These are phyloP conservation scores for Intellagama lesueurii DNA, from an alignment of 2,797 vertebrate species.

Conservation along the genomic window DNA sequence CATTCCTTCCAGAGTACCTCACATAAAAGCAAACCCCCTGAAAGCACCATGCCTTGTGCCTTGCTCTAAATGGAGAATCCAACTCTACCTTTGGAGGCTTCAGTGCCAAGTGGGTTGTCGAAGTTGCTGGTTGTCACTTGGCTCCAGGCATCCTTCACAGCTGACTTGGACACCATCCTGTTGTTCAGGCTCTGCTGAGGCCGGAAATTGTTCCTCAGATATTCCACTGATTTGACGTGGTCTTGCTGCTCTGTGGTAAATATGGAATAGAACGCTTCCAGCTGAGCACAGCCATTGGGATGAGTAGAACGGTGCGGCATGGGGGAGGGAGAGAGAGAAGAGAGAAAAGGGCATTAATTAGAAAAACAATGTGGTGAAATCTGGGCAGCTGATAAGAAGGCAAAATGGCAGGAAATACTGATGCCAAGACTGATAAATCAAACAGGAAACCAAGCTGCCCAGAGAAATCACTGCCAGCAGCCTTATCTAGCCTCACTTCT, in stretches of 20 bases:
- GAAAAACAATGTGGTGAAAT: conserved; percentile 66
- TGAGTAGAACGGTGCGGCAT: conserved; percentile 4
- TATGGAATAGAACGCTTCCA: conserved; percentile 98
- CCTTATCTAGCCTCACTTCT: conserved; percentile 69
- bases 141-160: conserved; percentile 92
- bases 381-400: conserved; percentile 44
- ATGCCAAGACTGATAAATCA: conserved; percentile 62
- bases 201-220: conserved; percentile 95
- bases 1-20: not conserved
- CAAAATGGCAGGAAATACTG: conserved; percentile 58
- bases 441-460: conserved; percentile 71
- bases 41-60: not conserved
- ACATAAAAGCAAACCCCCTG: not conserved
- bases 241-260: conserved; percentile 99
- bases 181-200: conserved; percentile 89
- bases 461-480: conserved; percentile 69
- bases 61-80: conserved; percentile 37
- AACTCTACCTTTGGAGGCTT: conserved; percentile 91
- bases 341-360: conserved; percentile 62
- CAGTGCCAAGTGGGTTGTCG: conserved; percentile 87
- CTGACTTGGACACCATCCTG: conserved; percentile 91
- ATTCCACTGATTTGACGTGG: conserved; percentile 96
- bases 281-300: conserved; percentile 76
- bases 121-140: conserved; percentile 86
- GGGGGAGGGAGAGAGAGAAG: not conserved